These are phyloP conservation scores for Protobothrops flavoviridis DNA, from an alignment of 2,113 vertebrate species.

Conservation along the genomic window DNA sequence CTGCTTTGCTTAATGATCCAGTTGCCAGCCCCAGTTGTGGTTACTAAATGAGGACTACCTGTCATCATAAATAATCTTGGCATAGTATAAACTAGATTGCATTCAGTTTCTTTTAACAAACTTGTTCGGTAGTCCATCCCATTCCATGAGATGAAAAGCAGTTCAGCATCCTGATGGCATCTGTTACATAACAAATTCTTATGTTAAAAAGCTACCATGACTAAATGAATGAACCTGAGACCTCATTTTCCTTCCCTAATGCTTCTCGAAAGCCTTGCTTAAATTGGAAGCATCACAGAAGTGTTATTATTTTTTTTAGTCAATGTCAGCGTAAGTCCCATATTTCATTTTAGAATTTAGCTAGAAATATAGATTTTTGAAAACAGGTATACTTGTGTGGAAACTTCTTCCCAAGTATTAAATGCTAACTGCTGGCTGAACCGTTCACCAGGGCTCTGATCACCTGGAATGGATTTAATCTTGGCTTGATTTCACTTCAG, in stretches of 20 bases:
- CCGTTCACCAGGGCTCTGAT: background rate
- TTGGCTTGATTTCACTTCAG: background rate
- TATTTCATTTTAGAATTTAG: constrained; percentile 11
- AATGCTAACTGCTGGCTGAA: background rate
- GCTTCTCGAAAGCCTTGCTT: background rate
- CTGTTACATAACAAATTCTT: background rate
- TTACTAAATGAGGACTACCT: background rate
- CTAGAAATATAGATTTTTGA: background rate
- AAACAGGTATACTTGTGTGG: background rate
- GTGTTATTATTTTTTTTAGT: background rate
- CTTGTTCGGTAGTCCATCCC: background rate
- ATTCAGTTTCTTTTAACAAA: background rate
- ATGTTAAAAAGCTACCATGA: background rate
- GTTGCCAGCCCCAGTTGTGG: background rate
- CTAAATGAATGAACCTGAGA: constrained; percentile 8
- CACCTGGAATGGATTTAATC: background rate
- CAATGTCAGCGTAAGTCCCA: background rate
- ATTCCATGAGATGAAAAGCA: background rate
- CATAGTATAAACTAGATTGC: background rate
- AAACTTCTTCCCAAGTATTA: constrained; percentile 12
- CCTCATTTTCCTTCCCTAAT: background rate
- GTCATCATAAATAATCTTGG: background rate
- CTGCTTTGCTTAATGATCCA: background rate
- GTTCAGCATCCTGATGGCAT: background rate
- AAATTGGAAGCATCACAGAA: constrained; percentile 10